Evolutionary conservation across 2,888 invertebrate species (phyloP), one percentile per base, ranked within the genome.

Genomic region (Lasiommata megera): DNA sequence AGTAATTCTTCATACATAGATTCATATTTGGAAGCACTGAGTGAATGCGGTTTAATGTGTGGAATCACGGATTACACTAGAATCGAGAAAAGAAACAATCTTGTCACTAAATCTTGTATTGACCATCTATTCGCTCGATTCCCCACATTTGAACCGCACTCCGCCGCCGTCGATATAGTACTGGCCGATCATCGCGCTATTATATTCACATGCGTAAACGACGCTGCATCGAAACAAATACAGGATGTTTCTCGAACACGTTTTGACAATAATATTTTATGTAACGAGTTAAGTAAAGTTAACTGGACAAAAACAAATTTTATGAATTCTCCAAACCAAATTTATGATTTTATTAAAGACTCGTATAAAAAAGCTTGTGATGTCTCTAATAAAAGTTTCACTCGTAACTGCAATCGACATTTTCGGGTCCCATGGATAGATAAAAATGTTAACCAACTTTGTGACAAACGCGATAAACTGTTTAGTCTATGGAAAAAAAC

Each of bases 131-230:
- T 65, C 56, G 58, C 67, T 0, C 64, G 67, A 11, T 63, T 64
- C 46, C 63, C 61, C 52, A 61, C 62, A 56, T 52, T 61, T 40
- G 17, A 56, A 60, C 63, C 64, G 44, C 62, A 41, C 55, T 55
- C 67, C 36, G 67, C 64, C 17, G 63, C 58, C 34, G 28, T 65
- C 23, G 65, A 61, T 34, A 29, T 53, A 8, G 62, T 60, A 58
- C 62, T 65, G 46, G 66, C 67, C 7, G 64, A 66, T 48, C 65
- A 68, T 37, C 65, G 64, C 1, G 59, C 58, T 8, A 18, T 60
- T 40, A 41, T 61, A 1, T 51, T 63, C 14, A 16, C 50, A 0
- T 63, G 63, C 48, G 23, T 40, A 2, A 8, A n/a, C 11, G 55
- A 38, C 29, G 37, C 28, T 3, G 7, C 9, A 6, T 8, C 43